Percentiles rank a stretch among this genome's conserved stretches.
These are phyloP conservation scores for Numenius phaeopus DNA, from an alignment of 2,797 vertebrate genomes.

Conservation along the genomic window DNA sequence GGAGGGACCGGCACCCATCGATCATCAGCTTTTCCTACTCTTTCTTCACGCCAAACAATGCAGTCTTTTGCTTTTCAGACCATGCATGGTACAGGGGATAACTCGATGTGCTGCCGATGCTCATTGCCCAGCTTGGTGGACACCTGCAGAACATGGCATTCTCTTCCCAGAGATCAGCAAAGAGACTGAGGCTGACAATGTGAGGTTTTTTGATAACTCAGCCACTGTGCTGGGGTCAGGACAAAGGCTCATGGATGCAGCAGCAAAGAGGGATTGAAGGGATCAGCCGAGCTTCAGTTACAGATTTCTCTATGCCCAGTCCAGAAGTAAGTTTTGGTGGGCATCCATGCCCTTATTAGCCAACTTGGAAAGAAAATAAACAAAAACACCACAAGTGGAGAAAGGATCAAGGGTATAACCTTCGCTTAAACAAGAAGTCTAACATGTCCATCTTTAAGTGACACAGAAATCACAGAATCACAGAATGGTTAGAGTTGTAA, in stretches of 20 bases:
- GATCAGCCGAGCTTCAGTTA: not conserved
- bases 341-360: not conserved
- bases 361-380: not conserved
- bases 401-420: not conserved
- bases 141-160: not conserved
- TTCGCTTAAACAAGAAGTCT: not conserved
- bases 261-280: not conserved
- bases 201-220: constrained; percentile 1
- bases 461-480: not conserved
- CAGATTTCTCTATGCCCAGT: not conserved
- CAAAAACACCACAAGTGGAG: not conserved
- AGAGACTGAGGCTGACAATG: not conserved
- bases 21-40: not conserved
- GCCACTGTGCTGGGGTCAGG: not conserved
- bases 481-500: no score
- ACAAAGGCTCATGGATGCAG: not conserved
- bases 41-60: not conserved
- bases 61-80: not conserved
- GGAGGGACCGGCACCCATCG: not conserved
- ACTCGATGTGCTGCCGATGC: not conserved
- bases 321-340: not conserved
- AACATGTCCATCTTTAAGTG: not conserved
- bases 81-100: not conserved
- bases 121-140: not conserved
- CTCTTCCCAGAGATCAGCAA: not conserved